These are phyloP conservation scores for Leptodirus hochenwartii DNA, from an alignment of 2,888 invertebrate genomes.

Conservation along the genomic window DNA sequence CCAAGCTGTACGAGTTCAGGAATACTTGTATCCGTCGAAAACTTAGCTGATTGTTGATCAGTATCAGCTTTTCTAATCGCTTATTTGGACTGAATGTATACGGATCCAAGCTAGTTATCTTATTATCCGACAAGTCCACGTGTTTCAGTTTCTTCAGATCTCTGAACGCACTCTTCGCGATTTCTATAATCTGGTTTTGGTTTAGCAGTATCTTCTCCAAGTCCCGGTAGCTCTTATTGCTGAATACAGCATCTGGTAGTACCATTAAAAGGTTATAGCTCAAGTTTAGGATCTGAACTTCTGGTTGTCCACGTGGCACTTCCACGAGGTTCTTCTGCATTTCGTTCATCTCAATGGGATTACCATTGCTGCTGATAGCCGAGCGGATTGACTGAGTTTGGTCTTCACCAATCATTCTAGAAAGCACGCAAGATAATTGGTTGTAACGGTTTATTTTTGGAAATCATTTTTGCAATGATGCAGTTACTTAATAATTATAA, in stretches of 20 bases:
- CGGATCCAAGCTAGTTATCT: constrained; percentile 19
- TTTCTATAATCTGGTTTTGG: constrained; percentile 20
- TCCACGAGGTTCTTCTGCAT: constrained; percentile 16
- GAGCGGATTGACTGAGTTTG: too few relatives aligned
- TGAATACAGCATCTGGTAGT: constrained; percentile 19
- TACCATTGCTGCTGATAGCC: constrained; percentile 2
- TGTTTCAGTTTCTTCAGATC: constrained; percentile 18
- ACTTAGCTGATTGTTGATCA: constrained; percentile 20
- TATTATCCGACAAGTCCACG: constrained; percentile 23
- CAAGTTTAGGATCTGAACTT: constrained; percentile 17
- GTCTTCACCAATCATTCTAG: too few relatives aligned
- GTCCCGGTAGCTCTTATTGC: constrained; percentile 18
- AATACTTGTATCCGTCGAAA: constrained; percentile 20
- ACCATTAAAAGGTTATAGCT: constrained; percentile 20
- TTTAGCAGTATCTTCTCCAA: constrained; percentile 19
- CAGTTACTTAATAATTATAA: too few relatives aligned
- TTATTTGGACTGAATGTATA: constrained; percentile 20
- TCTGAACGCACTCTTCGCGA: constrained; percentile 20
- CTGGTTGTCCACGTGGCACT: constrained; percentile 18
- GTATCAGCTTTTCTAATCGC: constrained; percentile 20
- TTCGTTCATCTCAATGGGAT: constrained; percentile 2
- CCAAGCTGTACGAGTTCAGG: constrained; percentile 19
- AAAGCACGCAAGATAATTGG: too few relatives aligned
- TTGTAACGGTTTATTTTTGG: too few relatives aligned
- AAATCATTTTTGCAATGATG: too few relatives aligned